Evolutionary conservation across 2,797 vertebrate species (phyloP), one percentile per base, ranked within the genome.

Genomic region (Ibycter americanus): DNA sequence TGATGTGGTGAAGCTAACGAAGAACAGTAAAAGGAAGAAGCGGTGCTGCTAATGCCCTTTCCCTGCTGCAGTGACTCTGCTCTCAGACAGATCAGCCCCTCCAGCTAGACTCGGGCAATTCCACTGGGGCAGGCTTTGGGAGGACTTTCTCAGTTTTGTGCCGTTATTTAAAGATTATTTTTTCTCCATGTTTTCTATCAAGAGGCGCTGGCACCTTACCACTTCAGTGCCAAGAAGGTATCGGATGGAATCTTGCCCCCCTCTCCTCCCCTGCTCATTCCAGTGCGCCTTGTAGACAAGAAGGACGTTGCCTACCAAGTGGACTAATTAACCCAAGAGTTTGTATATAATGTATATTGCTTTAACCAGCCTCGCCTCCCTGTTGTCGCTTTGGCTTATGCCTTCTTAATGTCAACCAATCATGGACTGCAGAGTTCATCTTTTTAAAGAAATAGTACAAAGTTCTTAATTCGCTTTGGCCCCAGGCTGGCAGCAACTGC

Each of bases 1-100:
- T 26, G 99, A 99, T 32, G 99, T 99, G 98, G 99, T 99, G 97
- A 99, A 99, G 98, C 99, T 99, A 98, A 99, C 98, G 95, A 99
- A 99, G 98, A 99, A 99, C 98, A 99, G 99, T 99, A 99, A 99
- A 99, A 98, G 99, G 83, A 99, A 99, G 99, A 99, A 99, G 97
- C 98, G 99, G 97, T 99, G 99, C 98, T 99, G 99, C 99, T 99
- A 99, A 98, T 98, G 97, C 76, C 97, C 96, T 90, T 92, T 90
- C 93, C 82, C 94, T 85, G 91, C 91, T 95, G 97, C 96, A 97
- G 96, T 97, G 97, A 97, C 96, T 96, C 95, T 88, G 95, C 90
- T 97, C 96, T 76, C 90, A 97, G 98, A 97, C 98, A 98, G 98
- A 97, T 89, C 97, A 93, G 97, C 96, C 97, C 66, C 93, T 96